Evolutionary conservation across 2,113 vertebrate genomes (phyloP).

Genomic region (Myrmecophaga tridactyla): DNA sequence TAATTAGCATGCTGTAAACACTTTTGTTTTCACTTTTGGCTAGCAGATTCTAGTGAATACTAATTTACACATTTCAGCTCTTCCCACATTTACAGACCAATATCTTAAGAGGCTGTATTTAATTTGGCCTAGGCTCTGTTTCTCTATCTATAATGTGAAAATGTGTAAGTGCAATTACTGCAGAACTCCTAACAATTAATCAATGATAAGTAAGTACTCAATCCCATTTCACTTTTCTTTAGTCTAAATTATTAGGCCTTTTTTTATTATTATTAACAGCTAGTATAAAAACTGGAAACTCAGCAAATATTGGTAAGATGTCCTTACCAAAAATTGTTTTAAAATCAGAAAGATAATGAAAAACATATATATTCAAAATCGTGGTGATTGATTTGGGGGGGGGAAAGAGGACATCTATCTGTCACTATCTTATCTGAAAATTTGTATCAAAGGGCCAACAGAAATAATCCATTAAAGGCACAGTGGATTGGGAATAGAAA

Average conservation of each 20-base stretch:
- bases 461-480: neutral
- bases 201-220: neutral
- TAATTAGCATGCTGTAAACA: slow-evolving; percentile 48
- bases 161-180: neutral
- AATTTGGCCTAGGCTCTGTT: neutral
- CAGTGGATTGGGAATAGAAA: neutral
- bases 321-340: neutral
- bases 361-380: neutral
- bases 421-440: neutral
- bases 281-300: neutral
- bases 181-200: neutral
- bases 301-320: slow-evolving; percentile 19
- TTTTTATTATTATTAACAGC: neutral
- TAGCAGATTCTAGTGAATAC: slow-evolving; percentile 23
- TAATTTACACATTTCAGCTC: slow-evolving; percentile 62
- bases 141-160: neutral
- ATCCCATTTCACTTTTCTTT: neutral
- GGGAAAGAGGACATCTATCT: neutral
- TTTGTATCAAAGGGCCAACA: neutral
- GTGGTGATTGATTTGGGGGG: neutral
- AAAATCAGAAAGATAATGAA: slow-evolving; percentile 27
- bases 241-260: slow-evolving; percentile 3
- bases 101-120: slow-evolving; percentile 32
- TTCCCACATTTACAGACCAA: slow-evolving; percentile 26
- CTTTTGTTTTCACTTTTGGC: slow-evolving; percentile 48